Evolutionary conservation across 2,888 invertebrate genomes (phyloP).

Genomic region (Lottia scabra): DNA sequence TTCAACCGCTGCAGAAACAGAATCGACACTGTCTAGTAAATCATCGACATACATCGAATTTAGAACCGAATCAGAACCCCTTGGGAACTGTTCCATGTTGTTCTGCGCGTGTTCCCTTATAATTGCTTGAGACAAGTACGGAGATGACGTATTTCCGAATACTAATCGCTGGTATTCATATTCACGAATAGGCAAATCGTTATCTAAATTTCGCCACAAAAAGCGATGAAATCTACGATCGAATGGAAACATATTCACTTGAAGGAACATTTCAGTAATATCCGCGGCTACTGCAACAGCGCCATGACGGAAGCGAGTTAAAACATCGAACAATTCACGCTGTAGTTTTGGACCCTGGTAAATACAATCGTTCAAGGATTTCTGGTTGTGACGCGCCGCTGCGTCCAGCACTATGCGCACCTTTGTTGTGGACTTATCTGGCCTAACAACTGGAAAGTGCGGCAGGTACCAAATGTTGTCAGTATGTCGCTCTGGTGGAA

Average conservation of each 20-base stretch:
- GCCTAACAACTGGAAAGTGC: neutral
- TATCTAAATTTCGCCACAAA: neutral
- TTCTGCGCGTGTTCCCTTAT: too few relatives aligned
- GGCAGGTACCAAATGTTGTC: neutral
- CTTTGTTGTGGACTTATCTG: neutral
- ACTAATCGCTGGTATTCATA: neutral
- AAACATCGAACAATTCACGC: neutral
- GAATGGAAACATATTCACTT: neutral
- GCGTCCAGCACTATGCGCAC: neutral
- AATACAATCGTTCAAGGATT: neutral
- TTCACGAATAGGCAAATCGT: neutral
- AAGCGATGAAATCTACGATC: neutral
- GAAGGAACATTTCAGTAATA: neutral
- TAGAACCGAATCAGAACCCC: neutral
- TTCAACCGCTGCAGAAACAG: neutral
- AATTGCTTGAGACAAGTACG: too few relatives aligned
- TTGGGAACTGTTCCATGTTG: neutral
- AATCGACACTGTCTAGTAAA: neutral
- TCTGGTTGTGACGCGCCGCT: neutral
- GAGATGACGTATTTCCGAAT: neutral
- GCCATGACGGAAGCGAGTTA: neutral
- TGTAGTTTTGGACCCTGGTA: neutral
- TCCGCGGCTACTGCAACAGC: neutral
- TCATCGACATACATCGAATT: neutral
- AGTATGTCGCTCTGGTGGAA: neutral